Base-by-base conservation (phyloP, 2,797 vertebrate genomes). In the Sebastolobus altivelis region DNA sequence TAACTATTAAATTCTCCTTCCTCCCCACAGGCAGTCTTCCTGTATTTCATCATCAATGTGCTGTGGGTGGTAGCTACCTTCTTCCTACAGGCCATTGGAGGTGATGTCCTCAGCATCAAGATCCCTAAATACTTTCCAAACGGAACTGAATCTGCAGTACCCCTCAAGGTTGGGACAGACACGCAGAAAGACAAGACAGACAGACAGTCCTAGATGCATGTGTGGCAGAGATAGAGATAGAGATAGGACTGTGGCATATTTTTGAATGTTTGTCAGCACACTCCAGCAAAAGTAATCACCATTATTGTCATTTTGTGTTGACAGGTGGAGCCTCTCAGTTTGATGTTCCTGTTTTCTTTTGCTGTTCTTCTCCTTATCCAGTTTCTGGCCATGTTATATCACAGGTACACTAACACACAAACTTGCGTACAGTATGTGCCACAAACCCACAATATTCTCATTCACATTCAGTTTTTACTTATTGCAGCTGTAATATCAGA, bases 311-410 rank as follows among this genome's bases (percentile, higher is more conserved):
- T 62, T 80, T 62, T 75, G 29, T 84, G 29, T 75, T 77, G 35
- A 82, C 83, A 95, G 93, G 95, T 97, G 88, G 96, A 97, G 82
- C 96, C 96, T 22, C 79, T 97, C 70, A 95, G 95, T 77, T 88
- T 97, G 84, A 97, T 97, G 96, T 97, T 97, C 84, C 92, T 97
- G 82, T 63, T 96, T 68, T 95, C 96, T 9, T 97, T 97, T 68
- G 95, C 95, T 10, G 0, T 96, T 63, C 94, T 97, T 74, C 93
- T 97, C 14, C 0, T 96, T 3, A 20, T 96, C 83, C 96, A 97
- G 90, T 97, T 96, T 86, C 16, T 96, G 77, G 95, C 96, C 31
- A 97, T 97, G 96, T 92, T 97, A 58, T 97, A 96, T 90, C 96
- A 96, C 94, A 96, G 96, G 96, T 97, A 94, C 0, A 62, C 16